Base-by-base conservation (phyloP, 2,797 vertebrate genomes). In the Philypnodon macrostomus region DNA sequence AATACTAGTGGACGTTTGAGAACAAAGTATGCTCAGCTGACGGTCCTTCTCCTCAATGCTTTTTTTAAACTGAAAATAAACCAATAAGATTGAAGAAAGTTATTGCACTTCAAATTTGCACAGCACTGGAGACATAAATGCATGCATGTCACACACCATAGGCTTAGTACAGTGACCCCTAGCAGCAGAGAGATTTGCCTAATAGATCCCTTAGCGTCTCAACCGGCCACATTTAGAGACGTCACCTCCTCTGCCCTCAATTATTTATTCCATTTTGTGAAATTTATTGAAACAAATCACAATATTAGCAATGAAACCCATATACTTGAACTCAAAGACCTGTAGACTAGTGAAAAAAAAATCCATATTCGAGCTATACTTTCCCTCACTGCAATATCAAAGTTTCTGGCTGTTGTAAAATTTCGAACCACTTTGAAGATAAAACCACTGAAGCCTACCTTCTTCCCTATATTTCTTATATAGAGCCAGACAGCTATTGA, bases 371-470 rank as follows among this genome's bases (percentile, higher is more conserved):
- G 58, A 35, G 42, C 32, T 7, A 37, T 34, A 16, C 16, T 52
- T 29, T 47, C 39, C 47, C 46, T 36, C n/a, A 5, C 27, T 67
- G 15, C 47, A 57, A 52, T 49, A 30, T 44, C 44, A 38, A 34
- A 48, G 39, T 70, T 21, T 50, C 11, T 38, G 16, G 19, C 49
- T 47, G n/a, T n/a, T n/a, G 23, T 59, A 23, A 36, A 39, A 44
- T 49, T 66, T 67, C 60, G 10, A 36, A 33, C 19, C 33, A 45
- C 31, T 2, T 57, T 73, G 49, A 31, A 75, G 53, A 56, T 44
- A 0, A 37, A 62, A 39, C 50, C 17, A 23, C 27, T 57, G 24
- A 57, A 47, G 27, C 67, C 64, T 18, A 21, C 21, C 7, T 37
- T 13, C 12, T 16, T 7, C 8, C 16, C 30, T 27, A 17, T n/a